Percentiles rank a stretch among this genome's conserved stretches.
Evolutionary conservation across 2,888 invertebrate species (phyloP).

Genomic region (Teleogryllus oceanicus): DNA sequence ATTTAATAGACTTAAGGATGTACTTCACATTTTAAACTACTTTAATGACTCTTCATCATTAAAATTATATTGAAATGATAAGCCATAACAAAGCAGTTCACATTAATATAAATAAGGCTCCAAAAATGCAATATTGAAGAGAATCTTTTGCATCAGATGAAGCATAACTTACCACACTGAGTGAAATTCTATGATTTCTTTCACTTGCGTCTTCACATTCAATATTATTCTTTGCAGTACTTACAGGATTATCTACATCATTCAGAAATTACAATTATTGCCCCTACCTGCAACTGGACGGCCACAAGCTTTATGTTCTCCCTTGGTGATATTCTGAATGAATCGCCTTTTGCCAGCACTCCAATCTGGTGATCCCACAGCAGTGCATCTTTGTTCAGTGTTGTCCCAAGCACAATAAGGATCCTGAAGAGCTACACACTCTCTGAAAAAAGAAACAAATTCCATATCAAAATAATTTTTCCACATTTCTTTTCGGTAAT

Average conservation of each 20-base stretch:
- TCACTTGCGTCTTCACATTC: no score
- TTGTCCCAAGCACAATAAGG: constrained; percentile 97
- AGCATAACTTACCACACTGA: no score
- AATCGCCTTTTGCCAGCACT: constrained; percentile 58
- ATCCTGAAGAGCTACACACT: constrained; percentile 89
- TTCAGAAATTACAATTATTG: neutral
- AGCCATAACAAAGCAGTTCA: constrained; percentile 6
- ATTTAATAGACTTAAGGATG: no score
- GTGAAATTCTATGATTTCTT: no score
- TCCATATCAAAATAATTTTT: neutral
- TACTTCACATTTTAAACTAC: no score
- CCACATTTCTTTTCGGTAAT: no score
- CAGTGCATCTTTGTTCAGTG: constrained; percentile 54
- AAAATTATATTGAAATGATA: neutral
- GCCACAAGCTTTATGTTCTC: constrained; percentile 60
- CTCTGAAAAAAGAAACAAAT: constrained; percentile 53
- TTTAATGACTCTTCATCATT: no score
- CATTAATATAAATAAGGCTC: neutral
- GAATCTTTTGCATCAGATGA: no score
- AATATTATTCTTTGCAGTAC: no score
- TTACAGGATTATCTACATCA: no score
- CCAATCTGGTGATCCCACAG: constrained; percentile 56
- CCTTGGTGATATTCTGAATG: constrained; percentile 69
- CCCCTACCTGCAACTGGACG: constrained; percentile 37
- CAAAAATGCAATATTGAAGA: neutral